Conservation (phyloP, 2,113 vertebrate genomes). For the rabbit (Oryctolagus cuniculus) region DNA sequence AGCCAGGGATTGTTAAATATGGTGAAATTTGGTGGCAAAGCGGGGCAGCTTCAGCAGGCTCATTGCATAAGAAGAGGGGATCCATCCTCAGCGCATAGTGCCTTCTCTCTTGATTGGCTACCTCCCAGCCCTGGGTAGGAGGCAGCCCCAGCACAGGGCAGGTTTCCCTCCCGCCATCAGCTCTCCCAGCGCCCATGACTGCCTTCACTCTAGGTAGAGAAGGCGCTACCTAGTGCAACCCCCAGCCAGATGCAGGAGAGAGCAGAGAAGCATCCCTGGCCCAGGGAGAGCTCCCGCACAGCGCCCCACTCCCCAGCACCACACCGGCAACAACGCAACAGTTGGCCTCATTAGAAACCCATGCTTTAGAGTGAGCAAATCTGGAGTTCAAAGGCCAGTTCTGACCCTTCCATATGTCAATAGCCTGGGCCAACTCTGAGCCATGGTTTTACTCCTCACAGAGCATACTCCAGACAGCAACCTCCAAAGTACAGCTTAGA, state of each 20-base stretch:
- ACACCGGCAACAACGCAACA: too few species aligned
- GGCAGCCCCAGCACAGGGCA: neutral
- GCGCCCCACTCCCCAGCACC: neutral
- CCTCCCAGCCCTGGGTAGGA: neutral
- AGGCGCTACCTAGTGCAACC: neutral
- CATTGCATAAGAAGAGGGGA: neutral
- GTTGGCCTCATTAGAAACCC: neutral
- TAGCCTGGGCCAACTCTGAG: neutral
- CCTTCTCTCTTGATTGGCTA: constrained; percentile 10
- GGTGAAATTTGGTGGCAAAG: constrained; percentile 18
- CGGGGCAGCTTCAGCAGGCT: neutral
- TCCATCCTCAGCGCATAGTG: fast-evolving
- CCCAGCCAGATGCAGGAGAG: neutral
- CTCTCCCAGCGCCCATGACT: neutral
- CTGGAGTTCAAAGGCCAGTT: neutral
- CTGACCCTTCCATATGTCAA: neutral
- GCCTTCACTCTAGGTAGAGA: neutral
- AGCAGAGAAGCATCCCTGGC: neutral
- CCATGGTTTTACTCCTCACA: neutral
- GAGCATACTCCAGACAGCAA: neutral
- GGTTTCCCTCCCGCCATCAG: neutral
- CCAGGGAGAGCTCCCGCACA: too few species aligned
- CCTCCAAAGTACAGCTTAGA: constrained; percentile 20
- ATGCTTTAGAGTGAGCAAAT: neutral
- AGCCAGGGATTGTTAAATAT: neutral